phyloP scores from a whole-genome alignment of 2,797 vertebrate species.

The Anabas testudineus region DNA sequence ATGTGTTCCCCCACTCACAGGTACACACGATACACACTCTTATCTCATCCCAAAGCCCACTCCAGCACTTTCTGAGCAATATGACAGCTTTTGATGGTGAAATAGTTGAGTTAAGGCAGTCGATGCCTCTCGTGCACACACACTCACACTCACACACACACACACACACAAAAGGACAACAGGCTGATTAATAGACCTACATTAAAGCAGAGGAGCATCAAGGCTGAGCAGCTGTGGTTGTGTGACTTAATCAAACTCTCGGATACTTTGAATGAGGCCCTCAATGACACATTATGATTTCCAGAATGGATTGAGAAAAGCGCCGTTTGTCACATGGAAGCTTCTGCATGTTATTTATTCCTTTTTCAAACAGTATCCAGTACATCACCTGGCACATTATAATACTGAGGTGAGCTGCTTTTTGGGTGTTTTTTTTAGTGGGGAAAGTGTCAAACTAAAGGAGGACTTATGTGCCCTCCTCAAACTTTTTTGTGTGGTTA shows the following conservation, averaged over 20 bases:
- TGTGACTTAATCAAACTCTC: conserved; percentile 68
- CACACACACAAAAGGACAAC: conserved; percentile 14
- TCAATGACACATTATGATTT: conserved; percentile 47
- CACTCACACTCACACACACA: conserved; percentile 32
- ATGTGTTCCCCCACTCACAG: background rate
- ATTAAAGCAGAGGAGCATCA: conserved; percentile 58
- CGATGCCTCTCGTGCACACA: conserved; percentile 25
- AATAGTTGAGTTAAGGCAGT: conserved; percentile 50
- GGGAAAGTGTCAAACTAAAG: conserved; percentile 27
- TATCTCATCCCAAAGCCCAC: conserved; percentile 14
- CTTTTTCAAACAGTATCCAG: conserved; percentile 18
- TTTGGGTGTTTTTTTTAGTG: background rate
- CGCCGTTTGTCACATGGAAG: conserved; percentile 29
- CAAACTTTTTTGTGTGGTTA: conserved; percentile 19
- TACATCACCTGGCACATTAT: conserved; percentile 30
- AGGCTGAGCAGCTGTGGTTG: conserved; percentile 48
- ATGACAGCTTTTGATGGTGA: conserved; percentile 52
- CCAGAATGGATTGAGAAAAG: conserved; percentile 44
- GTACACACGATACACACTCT: conserved; percentile 30
- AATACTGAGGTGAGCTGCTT: conserved; percentile 8
- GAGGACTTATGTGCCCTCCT: conserved; percentile 7
- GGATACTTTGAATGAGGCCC: conserved; percentile 51
- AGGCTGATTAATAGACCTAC: conserved; percentile 63
- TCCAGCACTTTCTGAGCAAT: conserved; percentile 34
- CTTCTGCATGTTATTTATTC: conserved; percentile 34